phyloP scores from a whole-genome alignment of 2,797 vertebrate species.

The Alosa sapidissima region DNA sequence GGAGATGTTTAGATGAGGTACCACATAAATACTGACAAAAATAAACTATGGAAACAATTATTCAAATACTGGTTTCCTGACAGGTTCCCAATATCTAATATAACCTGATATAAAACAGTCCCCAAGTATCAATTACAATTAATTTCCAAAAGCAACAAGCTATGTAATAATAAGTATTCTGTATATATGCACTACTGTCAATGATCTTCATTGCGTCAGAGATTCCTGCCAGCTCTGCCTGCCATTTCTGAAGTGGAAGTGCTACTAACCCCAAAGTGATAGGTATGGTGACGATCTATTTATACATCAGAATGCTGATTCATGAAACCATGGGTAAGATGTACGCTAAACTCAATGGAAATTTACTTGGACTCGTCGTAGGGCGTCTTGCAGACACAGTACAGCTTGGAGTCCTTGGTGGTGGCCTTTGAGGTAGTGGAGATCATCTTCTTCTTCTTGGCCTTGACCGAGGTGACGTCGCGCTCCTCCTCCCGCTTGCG shows the following conservation, averaged over 20 bases:
- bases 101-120: too few relatives aligned
- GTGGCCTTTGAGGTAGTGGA: conserved; percentile 91
- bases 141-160: not conserved
- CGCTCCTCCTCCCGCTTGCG: conserved; percentile 90
- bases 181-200: not conserved
- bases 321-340: too few relatives aligned
- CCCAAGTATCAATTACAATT: not conserved
- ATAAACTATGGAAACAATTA: not conserved
- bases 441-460: conserved; percentile 97
- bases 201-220: not conserved
- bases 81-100: not conserved
- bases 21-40: not conserved
- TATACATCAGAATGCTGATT: not conserved
- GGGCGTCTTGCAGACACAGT: conserved; percentile 97
- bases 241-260: too few relatives aligned
- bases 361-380: conserved; percentile 96
- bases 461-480: conserved; percentile 74
- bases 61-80: not conserved
- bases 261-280: not conserved
- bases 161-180: too few relatives aligned
- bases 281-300: not conserved
- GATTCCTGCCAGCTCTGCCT: not conserved
- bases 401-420: conserved; percentile 95
- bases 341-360: not conserved
- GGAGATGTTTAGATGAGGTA: not conserved